Conservation (phyloP, 2,888 invertebrate species). For the Lagria hirta region DNA sequence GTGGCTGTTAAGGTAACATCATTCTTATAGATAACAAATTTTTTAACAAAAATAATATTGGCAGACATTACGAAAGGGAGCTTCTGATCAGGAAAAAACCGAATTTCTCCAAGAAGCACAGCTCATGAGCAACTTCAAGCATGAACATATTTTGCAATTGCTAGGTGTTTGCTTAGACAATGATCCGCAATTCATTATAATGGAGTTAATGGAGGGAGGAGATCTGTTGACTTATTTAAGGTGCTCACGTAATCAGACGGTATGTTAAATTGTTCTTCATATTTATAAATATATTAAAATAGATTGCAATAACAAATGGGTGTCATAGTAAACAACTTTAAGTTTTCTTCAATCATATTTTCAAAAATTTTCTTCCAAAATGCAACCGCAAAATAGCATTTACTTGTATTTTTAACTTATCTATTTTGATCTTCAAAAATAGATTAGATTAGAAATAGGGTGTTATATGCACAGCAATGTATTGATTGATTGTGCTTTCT, state of each 20-base stretch:
- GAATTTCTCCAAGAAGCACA: conserved; percentile 97
- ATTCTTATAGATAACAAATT: conserved; percentile 3
- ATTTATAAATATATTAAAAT: no score
- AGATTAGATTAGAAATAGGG: no score
- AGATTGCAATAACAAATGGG: no score
- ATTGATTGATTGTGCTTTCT: no score
- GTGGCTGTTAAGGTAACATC: conserved; percentile 87
- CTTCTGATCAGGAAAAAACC: conserved; percentile 83
- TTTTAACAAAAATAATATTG: conserved; percentile 26
- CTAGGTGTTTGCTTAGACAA: conserved; percentile 94
- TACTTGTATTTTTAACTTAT: no score
- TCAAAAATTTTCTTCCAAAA: conserved; percentile 8
- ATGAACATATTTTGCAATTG: conserved; percentile 90
- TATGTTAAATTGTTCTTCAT: no score
- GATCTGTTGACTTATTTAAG: conserved; percentile 90
- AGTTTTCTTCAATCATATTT: no score
- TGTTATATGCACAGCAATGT: no score
- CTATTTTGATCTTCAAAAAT: not conserved
- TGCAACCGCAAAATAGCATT: no score
- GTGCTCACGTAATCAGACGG: conserved; percentile 74
- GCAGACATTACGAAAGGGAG: conserved; percentile 88
- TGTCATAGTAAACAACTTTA: no score
- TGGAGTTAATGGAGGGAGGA: conserved; percentile 98
- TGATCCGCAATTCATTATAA: conserved; percentile 89
- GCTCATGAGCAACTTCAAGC: conserved; percentile 96